These are phyloP conservation scores for Pempheris klunzingeri DNA, from an alignment of 2,797 vertebrate genomes.

Conservation along the genomic window DNA sequence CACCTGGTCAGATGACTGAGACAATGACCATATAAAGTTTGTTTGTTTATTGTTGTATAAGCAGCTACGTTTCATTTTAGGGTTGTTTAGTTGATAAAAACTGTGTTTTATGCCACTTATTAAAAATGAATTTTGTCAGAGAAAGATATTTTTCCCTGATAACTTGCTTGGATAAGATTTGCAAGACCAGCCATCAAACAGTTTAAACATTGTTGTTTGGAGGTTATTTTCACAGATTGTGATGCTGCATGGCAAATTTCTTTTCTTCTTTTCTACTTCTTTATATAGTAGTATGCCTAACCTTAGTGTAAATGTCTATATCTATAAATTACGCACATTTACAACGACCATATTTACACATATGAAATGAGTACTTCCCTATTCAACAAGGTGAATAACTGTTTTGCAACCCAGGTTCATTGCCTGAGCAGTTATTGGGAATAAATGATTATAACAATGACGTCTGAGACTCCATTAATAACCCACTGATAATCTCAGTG, in stretches of 20 bases:
- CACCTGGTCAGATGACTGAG: slow-evolving; percentile 38
- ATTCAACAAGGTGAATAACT: neutral
- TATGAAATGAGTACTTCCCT: neutral
- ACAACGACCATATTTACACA: neutral
- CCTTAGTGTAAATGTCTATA: neutral
- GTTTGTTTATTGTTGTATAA: neutral
- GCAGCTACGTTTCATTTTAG: neutral
- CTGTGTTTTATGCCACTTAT: neutral
- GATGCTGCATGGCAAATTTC: too few species aligned
- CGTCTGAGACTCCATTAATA: slow-evolving; percentile 42
- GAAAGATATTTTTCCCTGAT: neutral
- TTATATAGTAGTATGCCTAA: neutral
- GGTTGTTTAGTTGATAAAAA: neutral
- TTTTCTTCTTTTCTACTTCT: too few species aligned
- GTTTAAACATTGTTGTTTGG: neutral
- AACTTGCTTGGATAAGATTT: neutral
- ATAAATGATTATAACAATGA: slow-evolving; percentile 33
- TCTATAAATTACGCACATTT: neutral
- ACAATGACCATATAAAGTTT: slow-evolving; percentile 3
- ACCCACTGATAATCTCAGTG: slow-evolving; percentile 52
- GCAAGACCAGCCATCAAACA: neutral
- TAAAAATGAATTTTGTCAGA: slow-evolving; percentile 1
- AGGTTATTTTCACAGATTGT: neutral
- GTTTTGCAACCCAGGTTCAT: slow-evolving; percentile 12
- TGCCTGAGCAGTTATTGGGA: slow-evolving; percentile 16